These are phyloP conservation scores for Cryptomyrus ogoouensis DNA, from an alignment of 2,113 vertebrate genomes.

Conservation along the genomic window DNA sequence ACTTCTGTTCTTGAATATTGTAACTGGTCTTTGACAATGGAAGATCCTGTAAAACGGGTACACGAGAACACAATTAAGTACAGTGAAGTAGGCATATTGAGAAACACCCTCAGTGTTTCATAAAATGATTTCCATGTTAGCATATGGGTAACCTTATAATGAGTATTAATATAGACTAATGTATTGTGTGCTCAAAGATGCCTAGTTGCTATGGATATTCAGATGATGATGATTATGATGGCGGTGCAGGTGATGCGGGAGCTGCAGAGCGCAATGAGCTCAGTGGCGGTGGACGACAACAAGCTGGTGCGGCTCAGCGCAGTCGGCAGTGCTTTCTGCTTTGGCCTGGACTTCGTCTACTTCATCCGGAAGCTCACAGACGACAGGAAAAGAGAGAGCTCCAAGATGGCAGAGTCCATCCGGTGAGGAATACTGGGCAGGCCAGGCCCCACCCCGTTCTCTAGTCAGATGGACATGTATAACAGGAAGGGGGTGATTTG, in stretches of 20 bases:
- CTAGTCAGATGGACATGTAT: background rate
- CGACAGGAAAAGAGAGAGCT: conserved; percentile 90
- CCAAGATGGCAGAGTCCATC: conserved; percentile 95
- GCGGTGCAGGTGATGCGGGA: conserved; percentile 90
- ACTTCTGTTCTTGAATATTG: no score
- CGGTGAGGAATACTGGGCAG: conserved; percentile 58
- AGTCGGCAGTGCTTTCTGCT: conserved; percentile 88
- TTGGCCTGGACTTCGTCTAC: conserved; percentile 91
- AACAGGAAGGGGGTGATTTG: background rate
- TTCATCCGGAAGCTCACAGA: conserved; percentile 91
- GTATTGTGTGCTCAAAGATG: background rate
- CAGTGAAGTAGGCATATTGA: no score
- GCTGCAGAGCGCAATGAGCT: conserved; percentile 92
- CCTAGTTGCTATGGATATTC: background rate
- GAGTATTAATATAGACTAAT: background rate
- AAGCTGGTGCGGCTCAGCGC: conserved; percentile 87
- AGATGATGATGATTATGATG: background rate
- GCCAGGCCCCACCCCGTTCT: background rate
- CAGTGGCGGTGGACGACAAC: conserved; percentile 91
- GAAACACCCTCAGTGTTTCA: background rate
- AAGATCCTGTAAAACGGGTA: no score
- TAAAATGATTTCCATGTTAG: background rate
- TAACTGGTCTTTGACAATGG: no score
- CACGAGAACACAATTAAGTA: no score
- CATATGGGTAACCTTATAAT: background rate